Evolutionary conservation across 2,113 vertebrate species (phyloP).

Genomic region (Halcyon senegalensis): DNA sequence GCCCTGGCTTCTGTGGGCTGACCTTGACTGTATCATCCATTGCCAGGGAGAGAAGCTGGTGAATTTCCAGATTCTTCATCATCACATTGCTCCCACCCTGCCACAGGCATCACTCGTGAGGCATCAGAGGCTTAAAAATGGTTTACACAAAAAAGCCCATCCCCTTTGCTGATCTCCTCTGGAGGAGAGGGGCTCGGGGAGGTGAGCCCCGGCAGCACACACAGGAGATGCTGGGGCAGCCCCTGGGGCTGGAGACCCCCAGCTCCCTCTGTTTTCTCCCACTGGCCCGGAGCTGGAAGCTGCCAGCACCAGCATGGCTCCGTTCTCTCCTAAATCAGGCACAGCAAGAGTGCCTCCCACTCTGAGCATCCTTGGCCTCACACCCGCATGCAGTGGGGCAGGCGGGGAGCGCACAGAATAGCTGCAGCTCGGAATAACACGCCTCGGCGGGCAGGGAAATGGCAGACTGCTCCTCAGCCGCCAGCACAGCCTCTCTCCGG

Average conservation of each 20-base stretch:
- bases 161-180: neutral
- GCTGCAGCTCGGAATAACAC: constrained; percentile 20
- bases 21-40: neutral
- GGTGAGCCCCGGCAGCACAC: neutral
- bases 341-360: neutral
- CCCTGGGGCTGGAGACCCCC: neutral
- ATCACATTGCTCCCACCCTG: neutral
- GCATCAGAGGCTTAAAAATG: neutral
- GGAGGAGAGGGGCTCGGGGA: rapidly evolving
- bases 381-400: neutral
- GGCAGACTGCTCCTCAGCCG: constrained; percentile 57
- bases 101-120: neutral
- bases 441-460: constrained; percentile 44
- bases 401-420: neutral
- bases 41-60: neutral
- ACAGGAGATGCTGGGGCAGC: rapidly evolving
- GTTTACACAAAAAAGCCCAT: neutral
- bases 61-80: neutral
- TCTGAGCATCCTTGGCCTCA: neutral
- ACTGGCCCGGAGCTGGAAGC: neutral
- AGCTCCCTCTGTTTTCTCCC: neutral
- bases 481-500: constrained; percentile 51
- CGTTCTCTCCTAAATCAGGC: neutral
- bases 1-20: neutral
- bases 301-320: neutral